phyloP scores from a whole-genome alignment of 1,140 invertebrate genomes.

The Pogonus chalceus region DNA sequence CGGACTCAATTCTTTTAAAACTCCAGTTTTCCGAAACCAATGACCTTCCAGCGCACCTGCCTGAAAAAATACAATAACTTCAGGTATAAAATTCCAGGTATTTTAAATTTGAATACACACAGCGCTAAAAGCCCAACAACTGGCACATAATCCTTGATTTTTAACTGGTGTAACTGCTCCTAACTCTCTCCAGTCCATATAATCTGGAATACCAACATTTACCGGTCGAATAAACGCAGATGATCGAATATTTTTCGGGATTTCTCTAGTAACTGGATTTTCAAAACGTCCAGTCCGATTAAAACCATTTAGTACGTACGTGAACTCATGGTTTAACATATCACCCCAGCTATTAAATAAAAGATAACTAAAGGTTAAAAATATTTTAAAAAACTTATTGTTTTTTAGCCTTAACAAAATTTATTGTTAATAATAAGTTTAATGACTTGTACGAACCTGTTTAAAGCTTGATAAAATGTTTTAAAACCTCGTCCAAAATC shows the following conservation, averaged over 20 bases:
- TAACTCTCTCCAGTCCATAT: constrained; percentile 27
- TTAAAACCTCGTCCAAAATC: constrained; percentile 51
- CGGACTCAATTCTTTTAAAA: constrained; percentile 51
- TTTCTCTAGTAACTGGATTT: background rate
- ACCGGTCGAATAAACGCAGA: constrained; percentile 24
- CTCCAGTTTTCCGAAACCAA: constrained; percentile 43
- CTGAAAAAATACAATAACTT: constrained; percentile 11
- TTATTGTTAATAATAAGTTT: too few species aligned
- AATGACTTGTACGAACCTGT: too few species aligned
- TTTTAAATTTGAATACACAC: constrained; percentile 20
- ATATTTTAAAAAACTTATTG: too few species aligned
- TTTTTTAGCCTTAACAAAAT: too few species aligned
- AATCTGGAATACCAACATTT: constrained; percentile 25
- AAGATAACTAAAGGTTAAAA: too few species aligned
- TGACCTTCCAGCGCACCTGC: constrained; percentile 67
- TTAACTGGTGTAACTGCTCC: constrained; percentile 29
- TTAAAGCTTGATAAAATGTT: constrained; percentile 55
- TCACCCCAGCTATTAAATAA: constrained; percentile 55
- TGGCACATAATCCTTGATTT: constrained; percentile 32
- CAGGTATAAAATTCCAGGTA: background rate
- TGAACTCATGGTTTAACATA: constrained; percentile 74
- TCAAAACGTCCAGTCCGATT: constrained; percentile 41
- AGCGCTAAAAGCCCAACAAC: constrained; percentile 48
- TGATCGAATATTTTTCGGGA: constrained; percentile 3
- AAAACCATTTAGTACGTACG: constrained; percentile 67